These are phyloP conservation scores for Microtus montanus DNA, from an alignment of 2,113 vertebrate species.

Conservation along the genomic window DNA sequence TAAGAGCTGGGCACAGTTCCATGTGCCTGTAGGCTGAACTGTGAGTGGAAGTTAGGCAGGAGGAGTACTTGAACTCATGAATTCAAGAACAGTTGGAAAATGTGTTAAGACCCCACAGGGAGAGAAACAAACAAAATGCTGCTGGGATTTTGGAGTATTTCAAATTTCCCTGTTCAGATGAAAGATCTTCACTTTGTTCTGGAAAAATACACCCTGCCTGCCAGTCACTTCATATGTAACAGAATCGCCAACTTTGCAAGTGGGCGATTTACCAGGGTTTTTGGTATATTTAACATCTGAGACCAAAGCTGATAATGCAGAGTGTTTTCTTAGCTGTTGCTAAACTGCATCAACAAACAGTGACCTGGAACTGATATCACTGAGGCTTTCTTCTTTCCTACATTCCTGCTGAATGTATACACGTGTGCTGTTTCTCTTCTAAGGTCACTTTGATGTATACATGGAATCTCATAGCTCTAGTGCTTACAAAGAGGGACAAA, in stretches of 20 bases:
- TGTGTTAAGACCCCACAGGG: background rate
- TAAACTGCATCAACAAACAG: background rate
- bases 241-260: background rate
- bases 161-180: background rate
- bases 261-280: background rate
- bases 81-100: background rate
- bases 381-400: background rate
- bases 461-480: background rate
- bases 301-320: background rate
- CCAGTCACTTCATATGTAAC: background rate
- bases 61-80: background rate
- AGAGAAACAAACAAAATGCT: background rate
- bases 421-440: background rate
- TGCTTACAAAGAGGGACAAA: background rate
- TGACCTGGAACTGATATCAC: background rate
- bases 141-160: background rate
- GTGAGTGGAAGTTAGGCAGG: no score
- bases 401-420: background rate
- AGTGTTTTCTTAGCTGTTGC: background rate
- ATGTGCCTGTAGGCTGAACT: background rate
- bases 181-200: background rate
- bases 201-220: background rate
- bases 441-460: background rate
- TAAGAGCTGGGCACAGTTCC: background rate
- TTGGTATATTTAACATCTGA: slow-evolving; percentile 28